Evolutionary conservation across 2,888 invertebrate genomes (phyloP).

Genomic region (Nasonovia ribisnigri): DNA sequence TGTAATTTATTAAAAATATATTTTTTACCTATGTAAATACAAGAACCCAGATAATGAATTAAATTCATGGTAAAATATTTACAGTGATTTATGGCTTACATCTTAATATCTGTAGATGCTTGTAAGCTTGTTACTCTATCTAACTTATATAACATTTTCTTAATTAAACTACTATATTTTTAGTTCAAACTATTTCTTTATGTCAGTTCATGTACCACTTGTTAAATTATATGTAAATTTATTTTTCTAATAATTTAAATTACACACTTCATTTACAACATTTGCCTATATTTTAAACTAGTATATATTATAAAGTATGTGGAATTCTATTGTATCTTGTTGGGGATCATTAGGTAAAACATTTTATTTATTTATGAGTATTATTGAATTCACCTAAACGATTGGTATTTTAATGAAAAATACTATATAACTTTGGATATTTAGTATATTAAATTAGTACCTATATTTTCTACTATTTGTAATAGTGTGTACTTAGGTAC

Average conservation of each 20-base stretch:
- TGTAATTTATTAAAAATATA: slow-evolving; percentile 42
- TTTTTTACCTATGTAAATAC: slow-evolving; percentile 50
- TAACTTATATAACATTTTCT: slow-evolving; percentile 39
- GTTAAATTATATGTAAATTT: neutral
- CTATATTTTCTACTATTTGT: neutral
- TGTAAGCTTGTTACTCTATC: neutral
- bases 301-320: slow-evolving; percentile 47
- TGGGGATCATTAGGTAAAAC: slow-evolving; percentile 54
- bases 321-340: slow-evolving; percentile 56
- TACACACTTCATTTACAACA: neutral
- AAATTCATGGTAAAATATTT: slow-evolving; percentile 30
- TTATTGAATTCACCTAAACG: neutral
- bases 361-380: neutral
- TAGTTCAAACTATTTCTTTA: neutral
- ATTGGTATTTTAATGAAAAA: neutral
- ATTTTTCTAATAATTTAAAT: neutral
- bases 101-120: neutral
- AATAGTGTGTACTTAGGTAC: neutral
- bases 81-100: slow-evolving; percentile 48
- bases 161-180: neutral
- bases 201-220: neutral
- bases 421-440: neutral
- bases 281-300: neutral
- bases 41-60: slow-evolving; percentile 2
- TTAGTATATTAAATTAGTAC: neutral